Evolutionary conservation across 2,888 invertebrate species (phyloP), one percentile per base, ranked within the genome.

Genomic region (Pyralis farinalis): DNA sequence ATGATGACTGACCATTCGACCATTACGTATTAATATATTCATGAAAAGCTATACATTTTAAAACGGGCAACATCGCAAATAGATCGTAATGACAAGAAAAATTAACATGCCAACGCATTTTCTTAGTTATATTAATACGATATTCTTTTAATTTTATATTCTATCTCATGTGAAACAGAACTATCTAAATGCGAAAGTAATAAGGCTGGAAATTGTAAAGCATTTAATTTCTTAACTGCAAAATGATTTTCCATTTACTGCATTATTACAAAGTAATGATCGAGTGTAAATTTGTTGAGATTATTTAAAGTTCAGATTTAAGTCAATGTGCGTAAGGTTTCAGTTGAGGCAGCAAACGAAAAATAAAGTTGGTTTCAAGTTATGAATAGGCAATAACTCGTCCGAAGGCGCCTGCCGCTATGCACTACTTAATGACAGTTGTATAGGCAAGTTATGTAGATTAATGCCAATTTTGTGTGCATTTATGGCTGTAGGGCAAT

Each of bases 361-460:
- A n/a, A n/a, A n/a, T n/a, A n/a, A n/a, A n/a, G n/a, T 8, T 30
- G 33, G 22, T 12, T 29, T 12, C 21, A 36, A 11, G 51, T 56
- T 64, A 64, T 79, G 77, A 77, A 78, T 79, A 79, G 71, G 75
- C 76, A 76, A 76, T 79, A 76, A 69, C 63, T 75, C 70, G 73
- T 68, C 74, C 66, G 62, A 62, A 75, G 73, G 71, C 74, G 71
- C 70, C 65, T 59, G 68, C 16, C 16, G 16, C 63, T 63, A 61
- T 71, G 71, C 71, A 73, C 75, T 63, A 64, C 63, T 73, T 77
- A 78, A 78, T 77, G 74, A 73, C 72, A 71, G 71, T 59, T 74
- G 69, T 71, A 71, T 67, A 59, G 71, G 62, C 61, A 63, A 72
- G 72, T 70, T 74, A 75, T 75, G 76, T 58, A 76, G 71, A 79